A percentile compares a stretch with the other conserved stretches of the same genome.
Evolutionary conservation across 2,797 vertebrate genomes (phyloP).

Genomic region (Rallus crepitans): DNA sequence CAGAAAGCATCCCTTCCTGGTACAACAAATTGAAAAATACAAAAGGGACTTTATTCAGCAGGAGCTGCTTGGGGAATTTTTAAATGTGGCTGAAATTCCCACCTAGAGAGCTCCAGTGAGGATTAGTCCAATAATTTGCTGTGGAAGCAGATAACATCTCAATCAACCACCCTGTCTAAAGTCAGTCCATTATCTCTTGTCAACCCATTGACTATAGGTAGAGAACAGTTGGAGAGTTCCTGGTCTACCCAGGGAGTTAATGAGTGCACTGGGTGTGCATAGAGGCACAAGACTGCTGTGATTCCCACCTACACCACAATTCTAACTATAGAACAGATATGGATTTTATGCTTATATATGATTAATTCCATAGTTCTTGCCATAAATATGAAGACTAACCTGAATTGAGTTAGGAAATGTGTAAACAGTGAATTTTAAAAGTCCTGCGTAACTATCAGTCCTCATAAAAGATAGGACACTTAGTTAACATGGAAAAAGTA

Average conservation of each 20-base stretch:
- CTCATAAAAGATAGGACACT: not conserved
- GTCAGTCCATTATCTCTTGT: not conserved
- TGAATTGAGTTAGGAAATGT: not conserved
- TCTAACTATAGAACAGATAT: not conserved
- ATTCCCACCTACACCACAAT: not conserved
- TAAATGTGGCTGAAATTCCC: not conserved
- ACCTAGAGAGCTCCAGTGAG: not conserved
- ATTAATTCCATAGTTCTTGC: not conserved
- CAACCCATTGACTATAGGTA: not conserved
- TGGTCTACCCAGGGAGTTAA: not conserved
- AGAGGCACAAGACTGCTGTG: not conserved
- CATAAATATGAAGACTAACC: not conserved
- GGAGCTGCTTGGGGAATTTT: not conserved
- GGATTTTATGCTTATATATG: not conserved
- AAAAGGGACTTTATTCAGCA: not conserved
- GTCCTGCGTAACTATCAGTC: not conserved
- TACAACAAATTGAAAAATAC: not conserved
- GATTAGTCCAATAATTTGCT: not conserved
- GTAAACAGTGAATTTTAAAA: not conserved
- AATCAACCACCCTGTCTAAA: not conserved
- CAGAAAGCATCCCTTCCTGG: not conserved
- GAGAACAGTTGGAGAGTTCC: not conserved
- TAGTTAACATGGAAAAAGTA: not conserved
- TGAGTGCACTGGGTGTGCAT: accelerated
- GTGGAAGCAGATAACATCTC: not conserved